Evolutionary conservation across 2,113 vertebrate species (phyloP).

Genomic region (Oxyruncus cristatus): DNA sequence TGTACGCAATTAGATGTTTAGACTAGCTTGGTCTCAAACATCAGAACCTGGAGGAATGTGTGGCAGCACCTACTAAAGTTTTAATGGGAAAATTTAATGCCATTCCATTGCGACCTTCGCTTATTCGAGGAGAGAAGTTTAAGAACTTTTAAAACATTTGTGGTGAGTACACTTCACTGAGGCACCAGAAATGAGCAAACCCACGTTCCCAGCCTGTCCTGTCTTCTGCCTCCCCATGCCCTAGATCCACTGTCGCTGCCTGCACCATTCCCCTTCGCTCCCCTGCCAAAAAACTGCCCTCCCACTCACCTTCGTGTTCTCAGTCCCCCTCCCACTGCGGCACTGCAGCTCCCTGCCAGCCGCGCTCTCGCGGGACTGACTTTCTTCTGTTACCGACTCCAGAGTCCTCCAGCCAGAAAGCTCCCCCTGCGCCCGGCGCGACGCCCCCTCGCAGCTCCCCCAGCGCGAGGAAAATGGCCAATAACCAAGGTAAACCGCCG

Average conservation of each 20-base stretch:
- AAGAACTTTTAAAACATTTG: not conserved
- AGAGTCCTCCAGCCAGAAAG: conserved; percentile 71
- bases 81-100: not conserved
- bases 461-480: conserved; percentile 68
- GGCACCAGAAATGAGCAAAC: conserved; percentile 58
- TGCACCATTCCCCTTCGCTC: not conserved
- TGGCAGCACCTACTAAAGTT: not conserved
- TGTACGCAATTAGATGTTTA: not conserved
- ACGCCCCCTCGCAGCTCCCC: conserved; percentile 70
- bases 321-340: conserved; percentile 38
- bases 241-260: not conserved
- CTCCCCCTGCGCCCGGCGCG: conserved; percentile 39
- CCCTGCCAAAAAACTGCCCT: conserved; percentile 15
- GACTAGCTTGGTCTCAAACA: not conserved
- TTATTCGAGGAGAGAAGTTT: not conserved
- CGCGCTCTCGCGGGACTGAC: conserved; percentile 35
- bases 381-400: conserved; percentile 68
- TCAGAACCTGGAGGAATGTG: not conserved
- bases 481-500: conserved; percentile 63
- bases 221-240: not conserved
- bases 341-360: not conserved
- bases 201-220: not conserved
- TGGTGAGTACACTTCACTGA: not conserved
- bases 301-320: conserved; percentile 4
- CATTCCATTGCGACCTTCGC: not conserved